These are phyloP conservation scores for Dreissena rostriformis DNA, from an alignment of 1,140 invertebrate genomes.

Conservation along the genomic window DNA sequence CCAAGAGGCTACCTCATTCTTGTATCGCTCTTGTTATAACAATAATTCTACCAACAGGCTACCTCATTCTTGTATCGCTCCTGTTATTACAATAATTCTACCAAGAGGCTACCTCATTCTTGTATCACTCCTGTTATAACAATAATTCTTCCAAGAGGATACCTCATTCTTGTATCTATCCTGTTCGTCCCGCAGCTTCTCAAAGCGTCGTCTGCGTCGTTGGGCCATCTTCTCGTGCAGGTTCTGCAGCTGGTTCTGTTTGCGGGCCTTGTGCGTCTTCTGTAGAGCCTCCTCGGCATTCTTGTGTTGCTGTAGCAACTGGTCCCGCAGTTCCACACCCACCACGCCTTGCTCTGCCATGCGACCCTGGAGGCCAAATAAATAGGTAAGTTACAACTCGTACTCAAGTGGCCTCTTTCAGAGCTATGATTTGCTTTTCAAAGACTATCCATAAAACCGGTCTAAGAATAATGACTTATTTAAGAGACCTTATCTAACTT, in stretches of 20 bases:
- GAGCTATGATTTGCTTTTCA: too few species aligned
- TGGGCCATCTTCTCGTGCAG: conserved; percentile 67
- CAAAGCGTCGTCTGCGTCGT: conserved; percentile 61
- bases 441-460: too few species aligned
- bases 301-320: conserved; percentile 67
- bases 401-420: too few species aligned
- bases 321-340: conserved; percentile 61
- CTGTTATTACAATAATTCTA: too few species aligned
- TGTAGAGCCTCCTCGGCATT: conserved; percentile 64
- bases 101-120: conserved; percentile 74
- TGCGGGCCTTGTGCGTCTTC: conserved; percentile 58
- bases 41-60: too few species aligned
- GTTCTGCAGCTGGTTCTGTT: conserved; percentile 65
- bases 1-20: conserved; percentile 67
- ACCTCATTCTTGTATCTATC: too few species aligned
- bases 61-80: too few species aligned
- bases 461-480: too few species aligned
- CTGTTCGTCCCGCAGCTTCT: conserved; percentile 69
- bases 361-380: conserved; percentile 59
- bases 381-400: background rate
- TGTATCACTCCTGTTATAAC: too few species aligned
- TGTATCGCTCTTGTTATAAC: conserved; percentile 75
- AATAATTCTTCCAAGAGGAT: too few species aligned
- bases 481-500: too few species aligned
- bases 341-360: conserved; percentile 70